These are phyloP conservation scores for Drosophila mojavensis DNA, from an alignment of 1,140 invertebrate species.

Conservation along the genomic window DNA sequence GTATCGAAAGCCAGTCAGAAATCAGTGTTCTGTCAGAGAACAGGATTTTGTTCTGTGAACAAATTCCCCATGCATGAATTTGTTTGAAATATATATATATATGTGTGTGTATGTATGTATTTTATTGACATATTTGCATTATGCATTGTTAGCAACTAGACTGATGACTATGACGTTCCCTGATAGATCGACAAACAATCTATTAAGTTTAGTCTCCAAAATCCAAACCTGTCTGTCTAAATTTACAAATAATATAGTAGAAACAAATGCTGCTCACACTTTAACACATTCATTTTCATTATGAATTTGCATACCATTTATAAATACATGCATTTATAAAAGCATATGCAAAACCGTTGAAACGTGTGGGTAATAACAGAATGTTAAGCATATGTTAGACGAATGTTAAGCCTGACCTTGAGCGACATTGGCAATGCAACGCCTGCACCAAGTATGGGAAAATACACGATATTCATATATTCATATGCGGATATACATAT, in stretches of 20 bases:
- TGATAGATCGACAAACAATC: conserved; percentile 6
- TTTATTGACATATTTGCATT: conserved; percentile 53
- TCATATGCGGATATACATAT: not conserved
- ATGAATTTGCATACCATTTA: conserved; percentile 68
- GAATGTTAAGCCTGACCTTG: conserved; percentile 61
- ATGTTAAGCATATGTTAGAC: conserved; percentile 49
- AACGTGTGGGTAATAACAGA: conserved; percentile 37
- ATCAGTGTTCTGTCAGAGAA: conserved; percentile 35
- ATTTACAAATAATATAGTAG: conserved; percentile 64
- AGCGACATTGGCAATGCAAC: conserved; percentile 66
- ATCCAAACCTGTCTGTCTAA: conserved; percentile 56
- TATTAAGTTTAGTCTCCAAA: conserved; percentile 46
- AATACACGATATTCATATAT: conserved; percentile 18
- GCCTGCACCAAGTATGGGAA: conserved; percentile 49
- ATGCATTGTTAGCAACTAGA: conserved; percentile 57
- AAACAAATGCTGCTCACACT: conserved; percentile 37
- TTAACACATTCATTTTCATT: conserved; percentile 67
- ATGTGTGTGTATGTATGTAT: conserved; percentile 13
- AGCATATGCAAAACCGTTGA: conserved; percentile 40
- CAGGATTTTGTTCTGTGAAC: conserved; percentile 58
- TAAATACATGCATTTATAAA: conserved; percentile 1
- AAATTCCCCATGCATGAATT: not conserved
- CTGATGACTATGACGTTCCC: conserved; percentile 19
- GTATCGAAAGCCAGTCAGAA: conserved; percentile 8
- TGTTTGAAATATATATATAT: not conserved